Base-by-base conservation (phyloP, 53 echinoderm and acorn worm genomes). In the Apostichopus leukothele region DNA sequence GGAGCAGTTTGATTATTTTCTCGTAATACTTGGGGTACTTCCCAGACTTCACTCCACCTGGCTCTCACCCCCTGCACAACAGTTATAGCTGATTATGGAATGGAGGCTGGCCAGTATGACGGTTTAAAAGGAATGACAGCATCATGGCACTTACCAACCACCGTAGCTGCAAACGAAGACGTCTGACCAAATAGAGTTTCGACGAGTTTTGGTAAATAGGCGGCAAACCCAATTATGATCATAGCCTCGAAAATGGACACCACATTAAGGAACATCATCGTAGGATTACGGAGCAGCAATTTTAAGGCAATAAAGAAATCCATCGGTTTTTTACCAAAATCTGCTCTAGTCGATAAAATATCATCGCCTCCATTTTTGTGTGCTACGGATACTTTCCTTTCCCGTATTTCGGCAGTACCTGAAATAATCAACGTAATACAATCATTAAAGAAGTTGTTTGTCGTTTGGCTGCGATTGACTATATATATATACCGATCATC, bases 141-240 rank as follows among this genome's bases (percentile, higher is more conserved):
- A 39, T 1, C 39, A 39, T 39, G 39, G 7, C 16, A 74, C 90
- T 79, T 81, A 96, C 96, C 96, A 20, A 94, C 93, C 10, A 93
- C 50, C 12, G 89, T 84, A 6, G 94, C 89, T 7, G 96, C 87
- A 20, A 91, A 88, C n/a, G 92, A 93, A 16, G 96, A 91, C 12
- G 94, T 90, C 75, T 91, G 86, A 13, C 89, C 92, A 61, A 91
- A 96, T 52, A 93, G 96, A 19, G 89, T 96, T 39, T 90, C 90
- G 8, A 93, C 80, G 51, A 94, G 90, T 66, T 94, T 96, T 1
- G 96, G 96, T 54, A 92, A 80, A 77, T 91, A 96, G 5, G 93
- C 88, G 1, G 90, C 92, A 25, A 94, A 91, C 1, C 94, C 93
- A 60, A 89, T 90, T 9, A 93, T 84, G 5, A 94, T 52, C 73